Conservation (phyloP, 2,797 vertebrate species). For the Myioborus miniatus region DNA sequence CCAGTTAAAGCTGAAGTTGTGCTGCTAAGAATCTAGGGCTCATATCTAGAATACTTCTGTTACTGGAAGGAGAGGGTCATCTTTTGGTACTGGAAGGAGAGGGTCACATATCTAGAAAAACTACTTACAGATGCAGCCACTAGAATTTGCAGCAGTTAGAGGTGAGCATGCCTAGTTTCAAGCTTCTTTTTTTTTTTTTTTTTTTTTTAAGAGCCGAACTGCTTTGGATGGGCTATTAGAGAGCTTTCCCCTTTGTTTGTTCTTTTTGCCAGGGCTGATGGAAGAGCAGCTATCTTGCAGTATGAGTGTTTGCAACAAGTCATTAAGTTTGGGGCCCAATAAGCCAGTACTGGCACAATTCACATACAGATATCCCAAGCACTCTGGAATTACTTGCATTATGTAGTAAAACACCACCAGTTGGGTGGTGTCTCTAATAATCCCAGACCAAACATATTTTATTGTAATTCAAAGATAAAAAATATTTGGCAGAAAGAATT, state of each 20-base stretch:
- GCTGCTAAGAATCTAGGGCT: background rate
- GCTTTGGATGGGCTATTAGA: background rate
- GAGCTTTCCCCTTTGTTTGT: background rate
- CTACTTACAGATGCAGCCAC: background rate
- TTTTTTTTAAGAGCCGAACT: background rate
- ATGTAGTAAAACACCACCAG: background rate
- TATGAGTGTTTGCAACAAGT: background rate
- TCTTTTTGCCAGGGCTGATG: background rate
- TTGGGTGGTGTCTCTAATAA: background rate
- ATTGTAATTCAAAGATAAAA: background rate
- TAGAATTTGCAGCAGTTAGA: background rate
- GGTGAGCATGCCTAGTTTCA: background rate
- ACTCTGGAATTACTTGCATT: background rate
- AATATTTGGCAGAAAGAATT: background rate
- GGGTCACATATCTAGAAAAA: background rate
- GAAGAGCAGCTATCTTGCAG: background rate
- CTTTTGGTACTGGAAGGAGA: background rate
- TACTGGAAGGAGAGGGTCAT: background rate
- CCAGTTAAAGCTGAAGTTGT: background rate
- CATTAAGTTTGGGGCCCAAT: background rate
- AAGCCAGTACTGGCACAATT: background rate
- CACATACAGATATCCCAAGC: background rate
- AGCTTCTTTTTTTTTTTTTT: background rate
- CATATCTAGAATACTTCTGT: background rate
- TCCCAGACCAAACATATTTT: background rate